phyloP scores from a whole-genome alignment of 2,113 vertebrate genomes.

The Sinocyclocheilus anophthalmus region DNA sequence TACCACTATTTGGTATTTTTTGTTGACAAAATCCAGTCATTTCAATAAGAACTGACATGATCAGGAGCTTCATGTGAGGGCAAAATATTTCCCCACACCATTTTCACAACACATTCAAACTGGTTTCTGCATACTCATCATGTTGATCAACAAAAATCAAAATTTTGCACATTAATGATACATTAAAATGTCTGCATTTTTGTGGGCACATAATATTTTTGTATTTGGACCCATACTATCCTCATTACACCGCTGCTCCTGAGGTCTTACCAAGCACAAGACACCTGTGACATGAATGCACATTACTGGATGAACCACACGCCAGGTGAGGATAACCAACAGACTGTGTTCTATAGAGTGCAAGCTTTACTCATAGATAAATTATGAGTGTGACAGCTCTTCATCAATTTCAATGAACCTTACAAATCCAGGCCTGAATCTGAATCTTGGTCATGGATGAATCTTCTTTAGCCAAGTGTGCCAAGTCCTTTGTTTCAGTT shows the following conservation, averaged over 20 bases:
- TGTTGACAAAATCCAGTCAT: too few species aligned
- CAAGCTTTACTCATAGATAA: not conserved
- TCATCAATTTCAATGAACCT: not conserved
- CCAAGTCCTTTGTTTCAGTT: constrained; percentile 1
- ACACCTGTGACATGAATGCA: constrained; percentile 10
- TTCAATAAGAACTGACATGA: too few species aligned
- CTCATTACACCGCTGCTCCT: not conserved
- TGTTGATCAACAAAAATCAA: too few species aligned
- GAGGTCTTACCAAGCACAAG: not conserved
- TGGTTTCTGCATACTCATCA: too few species aligned
- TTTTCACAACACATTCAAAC: too few species aligned
- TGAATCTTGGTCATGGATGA: not conserved
- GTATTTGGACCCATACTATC: not conserved
- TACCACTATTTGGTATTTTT: too few species aligned
- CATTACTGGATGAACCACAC: not conserved
- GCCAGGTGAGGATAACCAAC: not conserved
- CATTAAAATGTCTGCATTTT: not conserved
- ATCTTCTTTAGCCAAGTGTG: not conserved
- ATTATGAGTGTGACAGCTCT: not conserved
- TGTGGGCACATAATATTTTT: not conserved
- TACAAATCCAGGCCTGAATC: not conserved
- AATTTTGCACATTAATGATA: not conserved
- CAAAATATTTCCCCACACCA: too few species aligned
- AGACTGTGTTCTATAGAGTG: not conserved
- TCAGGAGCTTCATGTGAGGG: too few species aligned